These are phyloP conservation scores for Ceratina japonica DNA, from an alignment of 1,140 invertebrate species.

Conservation along the genomic window DNA sequence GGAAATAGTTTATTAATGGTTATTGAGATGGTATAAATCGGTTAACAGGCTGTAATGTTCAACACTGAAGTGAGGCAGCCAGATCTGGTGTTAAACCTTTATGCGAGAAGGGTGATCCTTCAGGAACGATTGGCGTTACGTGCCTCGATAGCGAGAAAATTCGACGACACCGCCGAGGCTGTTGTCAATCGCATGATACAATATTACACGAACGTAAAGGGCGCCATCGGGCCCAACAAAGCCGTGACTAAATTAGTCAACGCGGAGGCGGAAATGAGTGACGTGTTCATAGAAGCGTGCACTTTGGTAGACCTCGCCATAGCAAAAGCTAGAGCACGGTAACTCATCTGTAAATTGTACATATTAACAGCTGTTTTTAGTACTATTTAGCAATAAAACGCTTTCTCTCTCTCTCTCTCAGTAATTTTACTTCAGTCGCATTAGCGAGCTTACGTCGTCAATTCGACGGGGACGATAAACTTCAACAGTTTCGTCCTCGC, in stretches of 20 bases:
- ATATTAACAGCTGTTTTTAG: not conserved
- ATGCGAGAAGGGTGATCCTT: constrained; percentile 44
- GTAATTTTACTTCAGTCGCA: no score
- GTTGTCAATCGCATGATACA: constrained; percentile 52
- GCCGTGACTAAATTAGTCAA: constrained; percentile 52
- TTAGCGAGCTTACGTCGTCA: no score
- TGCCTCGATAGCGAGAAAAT: constrained; percentile 18
- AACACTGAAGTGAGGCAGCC: constrained; percentile 53
- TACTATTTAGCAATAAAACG: no score
- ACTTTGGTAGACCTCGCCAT: not conserved
- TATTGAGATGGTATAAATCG: not conserved
- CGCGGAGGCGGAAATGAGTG: constrained; percentile 45
- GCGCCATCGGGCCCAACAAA: constrained; percentile 48
- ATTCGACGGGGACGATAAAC: not conserved
- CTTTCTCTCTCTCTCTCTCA: no score
- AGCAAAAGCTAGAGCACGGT: not conserved
- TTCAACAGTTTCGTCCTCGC: not conserved
- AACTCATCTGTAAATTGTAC: not conserved
- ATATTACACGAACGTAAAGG: constrained; percentile 47
- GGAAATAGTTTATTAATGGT: no score
- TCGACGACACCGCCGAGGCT: constrained; percentile 58
- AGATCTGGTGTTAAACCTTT: constrained; percentile 57
- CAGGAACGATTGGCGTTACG: constrained; percentile 54
- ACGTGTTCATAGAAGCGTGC: constrained; percentile 38
- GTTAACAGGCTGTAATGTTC: constrained; percentile 39